Evolutionary conservation across 1,140 invertebrate genomes (phyloP), one percentile per base, ranked within the genome.

Genomic region (Belonocnema kinseyi): DNA sequence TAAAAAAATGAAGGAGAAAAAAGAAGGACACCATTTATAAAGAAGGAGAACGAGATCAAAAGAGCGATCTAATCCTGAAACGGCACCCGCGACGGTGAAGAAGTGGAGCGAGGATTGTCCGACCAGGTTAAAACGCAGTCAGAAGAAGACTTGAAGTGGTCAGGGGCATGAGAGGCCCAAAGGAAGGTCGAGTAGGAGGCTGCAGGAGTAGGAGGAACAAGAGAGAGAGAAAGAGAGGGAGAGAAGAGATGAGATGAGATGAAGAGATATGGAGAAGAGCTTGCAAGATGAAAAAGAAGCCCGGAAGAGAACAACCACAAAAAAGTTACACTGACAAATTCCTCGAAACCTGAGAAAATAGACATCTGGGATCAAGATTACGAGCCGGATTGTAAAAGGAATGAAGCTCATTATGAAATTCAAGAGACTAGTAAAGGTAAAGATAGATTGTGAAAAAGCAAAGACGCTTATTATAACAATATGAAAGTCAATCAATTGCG

Each of bases 71-170:
- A 56, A 17, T 46, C 12, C 17, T 21, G 19, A 77, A 82, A 77
- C 77, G 83, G 81, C 81, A 83, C 80, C 58, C 84, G 58, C n/a
- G 83, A 82, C 83, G 85, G 82, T 83, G 84, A 85, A 80, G 83
- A 85, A 85, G 83, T 83, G 82, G 84, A 50, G 83, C 82, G 83
- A 77, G 83, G 80, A 85, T 85, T 80, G 83, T 84, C 73, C 84
- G 84, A 76, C 56, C 78, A 53, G 54, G 84, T 79, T 66, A 40
- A 83, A 83, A 85, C 83, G 82, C 82, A 82, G 84, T 85, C 82
- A 75, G 72, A 61, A 73, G 50, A 83, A 66, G 61, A 66, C 61
- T 76, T 75, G 77, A 80, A 82, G 82, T 82, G 80, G 83, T 82
- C 78, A 78, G 77, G 80, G 82, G 85, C 82, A 75, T 74, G 50